Conservation (phyloP, 2,888 invertebrate species). For the Malthinus flaveolus region DNA sequence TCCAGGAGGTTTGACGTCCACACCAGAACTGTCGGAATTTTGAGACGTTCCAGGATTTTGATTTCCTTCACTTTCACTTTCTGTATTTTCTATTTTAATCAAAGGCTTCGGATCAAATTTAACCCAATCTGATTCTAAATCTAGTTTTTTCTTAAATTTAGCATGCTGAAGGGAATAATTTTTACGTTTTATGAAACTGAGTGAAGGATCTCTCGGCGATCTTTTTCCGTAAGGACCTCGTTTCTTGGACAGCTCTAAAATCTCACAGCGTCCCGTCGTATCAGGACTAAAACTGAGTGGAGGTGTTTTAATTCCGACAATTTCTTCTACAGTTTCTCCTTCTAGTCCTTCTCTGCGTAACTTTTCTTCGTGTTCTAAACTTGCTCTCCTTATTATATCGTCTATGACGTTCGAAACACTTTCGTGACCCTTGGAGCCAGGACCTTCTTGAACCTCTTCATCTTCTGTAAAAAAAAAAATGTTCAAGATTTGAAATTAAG, state of each 20-base stretch:
- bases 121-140: conserved; percentile 14
- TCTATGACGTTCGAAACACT: conserved; percentile 44
- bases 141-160: neutral
- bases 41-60: neutral
- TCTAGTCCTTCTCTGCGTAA: conserved; percentile 7
- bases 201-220: conserved; percentile 9
- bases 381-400: conserved; percentile 49
- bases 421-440: conserved; percentile 19
- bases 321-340: neutral
- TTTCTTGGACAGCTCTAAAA: conserved; percentile 10
- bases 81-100: neutral
- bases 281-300: conserved; percentile 18
- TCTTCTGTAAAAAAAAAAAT: neutral
- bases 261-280: conserved; percentile 8
- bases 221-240: conserved; percentile 24
- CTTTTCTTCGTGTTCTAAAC: conserved; percentile 47
- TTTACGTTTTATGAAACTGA: neutral
- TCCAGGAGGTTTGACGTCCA: neutral
- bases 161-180: neutral
- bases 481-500: neutral
- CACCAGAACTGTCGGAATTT: neutral
- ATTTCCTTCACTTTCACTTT: neutral
- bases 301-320: conserved; percentile 19
- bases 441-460: neutral
- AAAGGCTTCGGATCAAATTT: conserved; percentile 11